These are phyloP conservation scores for Garrulus glandarius DNA, from an alignment of 2,797 vertebrate genomes.

Conservation along the genomic window DNA sequence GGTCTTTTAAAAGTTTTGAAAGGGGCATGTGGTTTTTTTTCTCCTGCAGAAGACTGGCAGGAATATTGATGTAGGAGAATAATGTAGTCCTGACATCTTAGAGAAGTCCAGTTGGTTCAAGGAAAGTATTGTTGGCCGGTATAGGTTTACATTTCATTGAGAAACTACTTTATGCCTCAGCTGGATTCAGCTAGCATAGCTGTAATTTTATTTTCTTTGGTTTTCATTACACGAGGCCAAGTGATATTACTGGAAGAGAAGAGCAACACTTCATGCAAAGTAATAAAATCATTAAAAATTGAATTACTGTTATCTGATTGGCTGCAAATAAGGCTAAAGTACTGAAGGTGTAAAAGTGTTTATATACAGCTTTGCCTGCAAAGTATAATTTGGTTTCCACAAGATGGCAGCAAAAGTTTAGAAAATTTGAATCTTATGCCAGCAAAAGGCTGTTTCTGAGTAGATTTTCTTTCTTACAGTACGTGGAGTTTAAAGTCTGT, in stretches of 20 bases:
- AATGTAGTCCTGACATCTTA: neutral
- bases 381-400: neutral
- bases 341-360: neutral
- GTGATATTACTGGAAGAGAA: neutral
- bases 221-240: neutral
- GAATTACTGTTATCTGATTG: neutral
- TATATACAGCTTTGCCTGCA: neutral
- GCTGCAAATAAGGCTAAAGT: neutral
- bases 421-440: neutral
- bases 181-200: neutral
- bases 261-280: neutral
- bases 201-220: neutral
- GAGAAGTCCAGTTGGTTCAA: neutral
- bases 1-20: neutral
- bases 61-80: neutral
- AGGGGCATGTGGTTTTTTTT: neutral
- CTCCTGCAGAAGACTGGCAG: neutral
- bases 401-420: conserved; percentile 53
- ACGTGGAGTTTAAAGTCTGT: neutral
- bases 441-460: neutral
- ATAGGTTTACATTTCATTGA: neutral
- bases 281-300: neutral
- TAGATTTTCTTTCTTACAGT: neutral
- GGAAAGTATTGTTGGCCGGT: neutral
- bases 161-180: neutral